Evolutionary conservation across 2,113 vertebrate genomes (phyloP).

Genomic region (Theristicus caerulescens): DNA sequence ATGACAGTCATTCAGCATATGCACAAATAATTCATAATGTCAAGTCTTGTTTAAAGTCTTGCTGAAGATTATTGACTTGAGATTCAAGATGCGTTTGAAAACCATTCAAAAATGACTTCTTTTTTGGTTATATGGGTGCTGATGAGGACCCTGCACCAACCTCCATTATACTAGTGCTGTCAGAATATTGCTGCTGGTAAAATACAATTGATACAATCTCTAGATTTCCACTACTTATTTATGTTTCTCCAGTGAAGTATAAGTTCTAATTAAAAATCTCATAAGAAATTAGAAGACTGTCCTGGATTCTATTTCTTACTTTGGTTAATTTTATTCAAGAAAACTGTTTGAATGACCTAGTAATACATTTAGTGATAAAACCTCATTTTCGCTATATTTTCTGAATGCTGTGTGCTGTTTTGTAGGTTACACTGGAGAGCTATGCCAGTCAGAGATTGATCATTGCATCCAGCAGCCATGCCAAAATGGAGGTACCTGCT

Average conservation of each 20-base stretch:
- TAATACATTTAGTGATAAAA: neutral
- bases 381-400: neutral
- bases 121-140: neutral
- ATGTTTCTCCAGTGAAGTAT: neutral
- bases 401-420: neutral
- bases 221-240: neutral
- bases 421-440: constrained; percentile 84
- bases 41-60: constrained; percentile 37
- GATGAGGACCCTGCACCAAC: neutral
- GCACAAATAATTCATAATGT: constrained; percentile 42
- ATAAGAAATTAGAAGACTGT: neutral
- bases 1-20: constrained; percentile 48
- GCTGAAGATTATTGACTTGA: neutral
- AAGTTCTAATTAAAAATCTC: neutral
- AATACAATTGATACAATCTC: neutral
- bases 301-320: neutral
- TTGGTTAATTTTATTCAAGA: neutral
- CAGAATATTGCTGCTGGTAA: neutral
- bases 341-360: neutral
- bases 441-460: constrained; percentile 90
- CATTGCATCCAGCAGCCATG: constrained; percentile 89
- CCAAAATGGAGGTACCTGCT: constrained; percentile 89
- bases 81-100: neutral
- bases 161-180: neutral
- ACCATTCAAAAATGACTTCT: neutral